A percentile compares a stretch with the other conserved stretches of the same genome.
Conservation (phyloP, 1,140 invertebrate genomes). For the Nymphalis io region DNA sequence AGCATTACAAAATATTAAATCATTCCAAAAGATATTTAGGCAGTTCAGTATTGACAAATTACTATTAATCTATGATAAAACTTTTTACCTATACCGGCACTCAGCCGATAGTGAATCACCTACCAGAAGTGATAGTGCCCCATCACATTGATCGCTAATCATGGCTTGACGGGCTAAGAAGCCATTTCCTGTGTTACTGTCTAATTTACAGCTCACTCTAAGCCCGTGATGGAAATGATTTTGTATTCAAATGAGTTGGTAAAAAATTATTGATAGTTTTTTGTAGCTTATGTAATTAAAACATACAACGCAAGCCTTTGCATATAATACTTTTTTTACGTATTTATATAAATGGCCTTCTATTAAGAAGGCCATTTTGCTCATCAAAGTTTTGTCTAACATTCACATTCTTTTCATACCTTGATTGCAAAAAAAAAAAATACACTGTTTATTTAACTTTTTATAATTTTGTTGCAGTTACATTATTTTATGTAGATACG, state of each 20-base stretch:
- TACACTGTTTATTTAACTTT: no score
- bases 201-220: conserved; percentile 76
- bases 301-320: conserved; percentile 10
- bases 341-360: neutral
- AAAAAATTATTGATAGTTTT: conserved; percentile 24
- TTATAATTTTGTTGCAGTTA: no score
- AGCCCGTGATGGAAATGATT: conserved; percentile 40
- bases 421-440: no score
- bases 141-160: conserved; percentile 74
- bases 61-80: conserved; percentile 50
- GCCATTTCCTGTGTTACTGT: conserved; percentile 75
- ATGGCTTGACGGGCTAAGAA: conserved; percentile 76
- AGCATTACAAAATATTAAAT: no score
- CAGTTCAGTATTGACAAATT: neutral
- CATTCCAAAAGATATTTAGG: neutral
- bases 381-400: no score
- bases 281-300: conserved; percentile 26
- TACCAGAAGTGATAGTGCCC: conserved; percentile 61
- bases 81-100: conserved; percentile 58
- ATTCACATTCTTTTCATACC: no score
- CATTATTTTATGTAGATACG: no score
- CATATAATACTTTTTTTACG: neutral
- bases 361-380: neutral
- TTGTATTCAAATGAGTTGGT: conserved; percentile 32
- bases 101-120: conserved; percentile 57